Conservation (phyloP, 2,888 invertebrate species). For the Tinea pellionella region DNA sequence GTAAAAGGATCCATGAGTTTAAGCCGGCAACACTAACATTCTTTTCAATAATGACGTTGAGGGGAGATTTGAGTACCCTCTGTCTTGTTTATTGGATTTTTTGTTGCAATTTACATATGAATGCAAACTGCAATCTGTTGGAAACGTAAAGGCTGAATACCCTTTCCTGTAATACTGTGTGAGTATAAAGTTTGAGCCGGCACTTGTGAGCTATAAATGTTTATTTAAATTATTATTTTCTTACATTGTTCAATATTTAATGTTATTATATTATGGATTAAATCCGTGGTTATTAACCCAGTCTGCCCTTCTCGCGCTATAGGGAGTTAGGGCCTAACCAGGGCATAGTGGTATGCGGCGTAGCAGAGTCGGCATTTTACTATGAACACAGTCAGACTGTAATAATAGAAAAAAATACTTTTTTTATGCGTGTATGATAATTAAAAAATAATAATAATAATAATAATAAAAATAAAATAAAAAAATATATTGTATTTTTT, state of each 20-base stretch:
- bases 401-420: no score
- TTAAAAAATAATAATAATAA: no score
- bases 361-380: no score
- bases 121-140: conserved; percentile 60
- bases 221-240: background rate
- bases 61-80: conserved; percentile 51
- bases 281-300: no score
- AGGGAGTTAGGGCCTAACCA: no score
- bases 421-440: no score
- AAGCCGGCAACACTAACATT: conserved; percentile 62
- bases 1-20: conserved; percentile 60
- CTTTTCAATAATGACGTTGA: conserved; percentile 63
- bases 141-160: conserved; percentile 37
- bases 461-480: no score
- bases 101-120: conserved; percentile 69
- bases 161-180: conserved; percentile 26
- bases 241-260: background rate
- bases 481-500: no score
- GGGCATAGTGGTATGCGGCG: no score
- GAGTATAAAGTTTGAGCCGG: background rate
- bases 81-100: conserved; percentile 69
- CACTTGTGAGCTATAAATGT: background rate
- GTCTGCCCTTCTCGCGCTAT: no score
- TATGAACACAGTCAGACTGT: no score
- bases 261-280: background rate